A percentile compares a stretch with the other conserved stretches of the same genome.
Evolutionary conservation across 2,797 vertebrate species (phyloP).

Genomic region (Myiotriccus ornatus): DNA sequence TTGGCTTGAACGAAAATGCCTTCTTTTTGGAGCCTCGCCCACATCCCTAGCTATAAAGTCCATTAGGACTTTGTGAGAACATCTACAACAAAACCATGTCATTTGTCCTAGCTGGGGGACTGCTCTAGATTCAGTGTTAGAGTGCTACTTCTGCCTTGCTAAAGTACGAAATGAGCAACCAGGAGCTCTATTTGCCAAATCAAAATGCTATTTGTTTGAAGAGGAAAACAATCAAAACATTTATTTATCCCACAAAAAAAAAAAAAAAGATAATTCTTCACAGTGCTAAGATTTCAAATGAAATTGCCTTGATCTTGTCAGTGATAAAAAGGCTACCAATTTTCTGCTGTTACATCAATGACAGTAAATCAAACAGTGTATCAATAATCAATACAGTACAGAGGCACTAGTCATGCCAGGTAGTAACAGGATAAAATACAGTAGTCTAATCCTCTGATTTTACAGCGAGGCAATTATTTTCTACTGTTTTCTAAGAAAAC

Average conservation of each 20-base stretch:
- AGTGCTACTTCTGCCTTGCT: neutral
- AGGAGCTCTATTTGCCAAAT: neutral
- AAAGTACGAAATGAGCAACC: neutral
- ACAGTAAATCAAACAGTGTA: neutral
- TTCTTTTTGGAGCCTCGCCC: conserved; percentile 8
- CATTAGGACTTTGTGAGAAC: neutral
- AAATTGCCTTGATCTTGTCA: neutral
- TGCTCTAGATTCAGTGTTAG: neutral
- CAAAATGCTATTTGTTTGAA: neutral
- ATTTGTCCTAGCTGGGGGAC: neutral
- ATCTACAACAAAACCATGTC: neutral
- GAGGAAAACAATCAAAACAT: neutral
- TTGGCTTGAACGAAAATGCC: neutral
- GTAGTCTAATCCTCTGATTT: neutral
- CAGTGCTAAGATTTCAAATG: neutral
- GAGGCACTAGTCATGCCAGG: neutral
- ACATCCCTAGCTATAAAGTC: neutral
- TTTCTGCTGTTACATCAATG: neutral
- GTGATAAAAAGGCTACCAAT: neutral
- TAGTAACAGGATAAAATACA: neutral
- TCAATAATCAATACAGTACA: neutral
- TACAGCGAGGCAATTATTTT: neutral
- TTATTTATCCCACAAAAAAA: neutral
- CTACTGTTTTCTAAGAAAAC: neutral
- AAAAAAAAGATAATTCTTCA: neutral